Conservation (phyloP, 2,888 invertebrate species). For the Clunio marinus region DNA sequence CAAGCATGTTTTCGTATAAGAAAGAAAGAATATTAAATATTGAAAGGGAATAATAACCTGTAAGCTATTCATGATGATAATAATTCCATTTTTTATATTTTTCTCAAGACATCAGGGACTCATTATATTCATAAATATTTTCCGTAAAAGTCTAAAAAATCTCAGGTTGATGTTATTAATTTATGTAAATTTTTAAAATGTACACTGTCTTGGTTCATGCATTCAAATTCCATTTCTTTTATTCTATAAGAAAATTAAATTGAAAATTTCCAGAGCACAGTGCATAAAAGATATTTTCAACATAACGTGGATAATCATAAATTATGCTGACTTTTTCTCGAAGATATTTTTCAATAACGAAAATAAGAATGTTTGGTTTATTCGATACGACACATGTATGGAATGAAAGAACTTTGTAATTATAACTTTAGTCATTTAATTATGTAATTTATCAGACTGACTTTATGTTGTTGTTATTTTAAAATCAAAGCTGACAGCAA, state of each 20-base stretch:
- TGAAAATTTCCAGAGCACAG: neutral
- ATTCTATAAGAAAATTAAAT: neutral
- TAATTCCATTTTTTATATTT: neutral
- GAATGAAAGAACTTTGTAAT: no score
- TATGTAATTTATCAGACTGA: no score
- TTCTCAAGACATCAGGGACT: neutral
- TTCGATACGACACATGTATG: no score
- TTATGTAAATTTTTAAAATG: constrained; percentile 32
- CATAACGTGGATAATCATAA: constrained; percentile 1
- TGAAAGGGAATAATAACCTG: neutral
- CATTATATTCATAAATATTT: no score
- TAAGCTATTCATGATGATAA: neutral
- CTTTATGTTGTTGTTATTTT: no score
- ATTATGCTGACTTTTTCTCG: neutral
- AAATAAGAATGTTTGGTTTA: no score
- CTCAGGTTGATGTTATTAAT: constrained; percentile 24
- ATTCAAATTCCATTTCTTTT: neutral
- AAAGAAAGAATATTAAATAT: constrained; percentile 6
- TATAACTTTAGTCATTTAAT: no score
- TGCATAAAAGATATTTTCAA: no score
- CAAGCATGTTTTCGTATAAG: neutral
- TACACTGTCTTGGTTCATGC: constrained; percentile 2
- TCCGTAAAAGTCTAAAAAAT: no score
- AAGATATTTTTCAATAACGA: no score
- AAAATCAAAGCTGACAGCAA: no score